Percentiles rank a stretch among this genome's conserved stretches.
These are phyloP conservation scores for Desmophyllum pertusum DNA, from an alignment of 92 coral and sea anemone genomes.

Conservation along the genomic window DNA sequence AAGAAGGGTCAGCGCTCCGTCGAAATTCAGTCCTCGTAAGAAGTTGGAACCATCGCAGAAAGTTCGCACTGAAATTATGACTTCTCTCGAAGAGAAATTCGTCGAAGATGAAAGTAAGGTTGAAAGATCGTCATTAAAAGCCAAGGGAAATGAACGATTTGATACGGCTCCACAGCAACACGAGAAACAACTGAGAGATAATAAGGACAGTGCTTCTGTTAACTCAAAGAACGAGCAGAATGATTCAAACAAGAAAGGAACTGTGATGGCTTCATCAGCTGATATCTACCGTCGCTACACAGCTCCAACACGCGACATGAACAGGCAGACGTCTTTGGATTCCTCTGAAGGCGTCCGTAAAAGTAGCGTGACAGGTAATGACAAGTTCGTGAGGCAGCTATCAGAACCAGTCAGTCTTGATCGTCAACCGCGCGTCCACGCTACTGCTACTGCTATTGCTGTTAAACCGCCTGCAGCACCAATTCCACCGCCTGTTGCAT, in stretches of 20 bases:
- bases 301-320: conserved; percentile 42
- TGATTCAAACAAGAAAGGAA: background rate
- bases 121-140: conserved; percentile 1
- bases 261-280: conserved; percentile 35
- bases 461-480: conserved; percentile 10
- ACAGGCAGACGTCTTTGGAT: conserved; percentile 50
- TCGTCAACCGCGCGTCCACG: conserved; percentile 4
- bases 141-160: background rate
- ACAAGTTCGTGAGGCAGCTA: conserved; percentile 22
- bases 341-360: conserved; percentile 9
- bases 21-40: conserved; percentile 45
- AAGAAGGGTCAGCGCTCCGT: conserved; percentile 68
- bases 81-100: conserved; percentile 46
- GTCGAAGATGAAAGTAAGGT: conserved; percentile 15
- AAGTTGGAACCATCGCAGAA: conserved; percentile 53
- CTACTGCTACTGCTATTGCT: too few species aligned
- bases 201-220: background rate
- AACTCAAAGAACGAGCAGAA: background rate
- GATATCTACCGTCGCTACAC: conserved; percentile 45
- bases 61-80: conserved; percentile 65
- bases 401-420: conserved; percentile 29
- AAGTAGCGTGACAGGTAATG: background rate
- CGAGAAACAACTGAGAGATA: background rate
- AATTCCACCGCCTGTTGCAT: too few species aligned
- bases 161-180: background rate